These are phyloP conservation scores for Diloba caeruleocephala DNA, from an alignment of 2,888 invertebrate species.

Conservation along the genomic window DNA sequence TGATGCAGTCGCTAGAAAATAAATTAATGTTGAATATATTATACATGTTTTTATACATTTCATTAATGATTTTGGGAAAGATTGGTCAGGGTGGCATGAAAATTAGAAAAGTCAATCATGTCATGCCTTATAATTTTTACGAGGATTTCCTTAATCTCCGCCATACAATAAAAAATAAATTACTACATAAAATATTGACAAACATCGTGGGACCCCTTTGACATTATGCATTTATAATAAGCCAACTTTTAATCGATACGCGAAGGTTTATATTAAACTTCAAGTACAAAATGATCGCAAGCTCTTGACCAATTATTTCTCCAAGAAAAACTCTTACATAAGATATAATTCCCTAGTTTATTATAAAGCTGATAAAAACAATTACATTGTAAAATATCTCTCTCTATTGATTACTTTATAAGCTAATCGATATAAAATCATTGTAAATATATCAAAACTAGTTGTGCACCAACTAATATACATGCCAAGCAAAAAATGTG, in stretches of 20 bases:
- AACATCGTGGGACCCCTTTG: no score
- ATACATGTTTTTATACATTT: slow-evolving; percentile 25
- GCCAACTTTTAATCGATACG: no score
- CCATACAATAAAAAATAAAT: no score
- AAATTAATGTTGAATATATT: slow-evolving; percentile 47
- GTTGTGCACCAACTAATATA: slow-evolving; percentile 60
- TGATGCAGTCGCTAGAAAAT: slow-evolving; percentile 42
- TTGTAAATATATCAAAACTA: slow-evolving; percentile 69
- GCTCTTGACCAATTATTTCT: slow-evolving; percentile 11
- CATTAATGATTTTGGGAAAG: slow-evolving; percentile 12
- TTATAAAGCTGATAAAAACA: slow-evolving; percentile 52
- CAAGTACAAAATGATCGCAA: no score
- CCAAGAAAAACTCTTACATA: slow-evolving; percentile 26
- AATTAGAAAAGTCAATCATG: no score
- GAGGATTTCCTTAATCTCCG: no score
- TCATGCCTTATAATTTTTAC: no score
- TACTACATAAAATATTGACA: no score
- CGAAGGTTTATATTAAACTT: no score
- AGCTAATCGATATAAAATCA: slow-evolving; percentile 66
- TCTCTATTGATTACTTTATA: slow-evolving; percentile 45
- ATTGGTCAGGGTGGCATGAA: no score
- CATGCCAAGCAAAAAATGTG: slow-evolving; percentile 74
- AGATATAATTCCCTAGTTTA: slow-evolving; percentile 17
- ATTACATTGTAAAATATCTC: slow-evolving; percentile 45
- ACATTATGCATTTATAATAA: no score